These are phyloP conservation scores for Pithys albifrons DNA, from an alignment of 2,113 vertebrate species.

Conservation along the genomic window DNA sequence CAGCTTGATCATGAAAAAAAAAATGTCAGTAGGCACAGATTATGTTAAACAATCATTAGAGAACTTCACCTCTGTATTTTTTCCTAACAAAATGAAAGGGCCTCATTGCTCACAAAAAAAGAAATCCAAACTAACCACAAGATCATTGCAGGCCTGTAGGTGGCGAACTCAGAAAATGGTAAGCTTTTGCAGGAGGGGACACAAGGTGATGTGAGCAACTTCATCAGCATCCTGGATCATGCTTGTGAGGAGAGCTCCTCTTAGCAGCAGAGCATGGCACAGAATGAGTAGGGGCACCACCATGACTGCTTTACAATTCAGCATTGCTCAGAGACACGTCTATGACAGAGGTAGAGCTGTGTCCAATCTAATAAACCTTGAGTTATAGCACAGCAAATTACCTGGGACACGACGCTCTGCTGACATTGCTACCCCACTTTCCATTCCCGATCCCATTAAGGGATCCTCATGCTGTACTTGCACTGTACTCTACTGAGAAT, in stretches of 20 bases:
- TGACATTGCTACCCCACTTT: background rate
- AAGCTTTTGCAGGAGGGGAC: background rate
- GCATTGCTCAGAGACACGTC: fast-evolving
- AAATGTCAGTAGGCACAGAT: background rate
- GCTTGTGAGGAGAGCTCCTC: background rate
- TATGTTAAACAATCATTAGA: background rate
- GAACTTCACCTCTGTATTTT: background rate
- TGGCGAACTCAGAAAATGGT: background rate
- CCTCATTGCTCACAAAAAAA: background rate
- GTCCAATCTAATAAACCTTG: background rate
- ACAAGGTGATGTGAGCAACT: background rate
- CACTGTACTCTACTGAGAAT: background rate
- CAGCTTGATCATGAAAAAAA: background rate
- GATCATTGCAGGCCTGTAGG: background rate
- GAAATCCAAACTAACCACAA: background rate
- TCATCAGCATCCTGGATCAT: background rate
- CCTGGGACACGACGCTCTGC: background rate
- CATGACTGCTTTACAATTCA: background rate
- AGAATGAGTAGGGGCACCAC: fast-evolving
- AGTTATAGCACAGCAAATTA: background rate
- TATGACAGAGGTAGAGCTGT: fast-evolving
- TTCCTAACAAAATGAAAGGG: background rate
- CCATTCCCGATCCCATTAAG: background rate
- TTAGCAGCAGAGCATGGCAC: background rate
- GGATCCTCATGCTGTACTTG: background rate